Evolutionary conservation across 2,113 vertebrate genomes (phyloP).

Genomic region (Catagonus wagneri): DNA sequence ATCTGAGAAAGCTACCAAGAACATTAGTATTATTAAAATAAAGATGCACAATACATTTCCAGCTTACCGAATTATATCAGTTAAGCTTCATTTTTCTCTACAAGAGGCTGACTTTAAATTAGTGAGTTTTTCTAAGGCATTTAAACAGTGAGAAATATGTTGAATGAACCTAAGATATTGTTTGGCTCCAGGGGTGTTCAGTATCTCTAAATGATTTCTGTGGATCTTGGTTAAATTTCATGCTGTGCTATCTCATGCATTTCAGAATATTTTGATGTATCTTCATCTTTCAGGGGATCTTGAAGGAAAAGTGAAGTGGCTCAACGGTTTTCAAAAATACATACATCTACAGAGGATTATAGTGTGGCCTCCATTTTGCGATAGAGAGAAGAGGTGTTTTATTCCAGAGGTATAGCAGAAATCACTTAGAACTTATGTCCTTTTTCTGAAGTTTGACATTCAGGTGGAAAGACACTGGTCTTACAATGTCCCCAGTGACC

Average conservation of each 20-base stretch:
- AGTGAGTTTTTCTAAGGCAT: slow-evolving; percentile 44
- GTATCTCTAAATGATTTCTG: not conserved
- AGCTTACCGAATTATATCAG: not conserved
- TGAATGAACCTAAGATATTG: not conserved
- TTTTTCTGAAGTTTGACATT: not conserved
- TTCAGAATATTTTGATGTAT: slow-evolving; percentile 12
- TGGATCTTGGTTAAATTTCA: not conserved
- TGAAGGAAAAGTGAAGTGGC: slow-evolving; percentile 96
- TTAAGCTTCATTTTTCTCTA: slow-evolving; percentile 52
- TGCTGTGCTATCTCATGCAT: not conserved
- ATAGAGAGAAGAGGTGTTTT: slow-evolving; percentile 93
- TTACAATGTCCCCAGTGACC: not conserved
- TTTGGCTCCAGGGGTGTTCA: not conserved
- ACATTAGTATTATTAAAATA: slow-evolving; percentile 32
- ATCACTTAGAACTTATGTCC: not conserved
- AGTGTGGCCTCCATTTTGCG: slow-evolving; percentile 95
- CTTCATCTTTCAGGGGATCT: slow-evolving; percentile 90
- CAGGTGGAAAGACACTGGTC: not conserved
- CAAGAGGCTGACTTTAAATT: slow-evolving; percentile 55
- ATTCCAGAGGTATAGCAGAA: slow-evolving; percentile 91
- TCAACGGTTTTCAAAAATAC: slow-evolving; percentile 96
- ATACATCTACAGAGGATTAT: slow-evolving; percentile 93
- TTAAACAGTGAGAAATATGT: slow-evolving; percentile 15
- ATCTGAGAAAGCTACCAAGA: not conserved
- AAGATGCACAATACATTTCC: slow-evolving; percentile 33